Evolutionary conservation across 2,113 vertebrate species (phyloP).

Genomic region (Poicephalus gulielmi): DNA sequence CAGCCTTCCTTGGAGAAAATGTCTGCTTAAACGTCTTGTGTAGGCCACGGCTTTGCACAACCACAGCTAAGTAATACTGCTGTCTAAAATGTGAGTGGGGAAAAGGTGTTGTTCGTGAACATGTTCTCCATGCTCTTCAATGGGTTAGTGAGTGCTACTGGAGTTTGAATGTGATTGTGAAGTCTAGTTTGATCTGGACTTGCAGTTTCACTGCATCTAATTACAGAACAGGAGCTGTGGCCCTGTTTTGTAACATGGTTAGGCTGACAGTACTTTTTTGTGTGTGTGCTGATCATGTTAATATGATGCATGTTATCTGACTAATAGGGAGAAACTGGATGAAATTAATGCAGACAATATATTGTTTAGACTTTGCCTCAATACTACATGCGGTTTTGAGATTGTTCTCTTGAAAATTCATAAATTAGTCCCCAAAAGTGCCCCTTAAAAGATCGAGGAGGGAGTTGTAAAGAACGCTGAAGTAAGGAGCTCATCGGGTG

Average conservation of each 20-base stretch:
- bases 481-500: not conserved
- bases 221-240: not conserved
- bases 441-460: not conserved
- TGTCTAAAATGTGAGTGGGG: not conserved
- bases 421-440: not conserved
- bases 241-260: not conserved
- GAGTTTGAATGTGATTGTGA: not conserved
- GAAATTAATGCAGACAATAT: not conserved
- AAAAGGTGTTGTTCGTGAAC: not conserved
- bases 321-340: not conserved
- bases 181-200: not conserved
- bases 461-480: too few species aligned
- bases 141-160: not conserved
- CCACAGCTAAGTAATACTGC: not conserved
- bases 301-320: not conserved
- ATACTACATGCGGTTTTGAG: not conserved
- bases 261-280: not conserved
- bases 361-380: not conserved
- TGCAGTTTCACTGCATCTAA: not conserved
- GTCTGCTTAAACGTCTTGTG: not conserved
- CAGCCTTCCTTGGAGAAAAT: not conserved
- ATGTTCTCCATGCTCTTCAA: not conserved
- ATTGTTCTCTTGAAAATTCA: not conserved
- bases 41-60: not conserved
- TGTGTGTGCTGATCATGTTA: not conserved